These are phyloP conservation scores for Perca flavescens DNA, from an alignment of 2,113 vertebrate species.

Conservation along the genomic window DNA sequence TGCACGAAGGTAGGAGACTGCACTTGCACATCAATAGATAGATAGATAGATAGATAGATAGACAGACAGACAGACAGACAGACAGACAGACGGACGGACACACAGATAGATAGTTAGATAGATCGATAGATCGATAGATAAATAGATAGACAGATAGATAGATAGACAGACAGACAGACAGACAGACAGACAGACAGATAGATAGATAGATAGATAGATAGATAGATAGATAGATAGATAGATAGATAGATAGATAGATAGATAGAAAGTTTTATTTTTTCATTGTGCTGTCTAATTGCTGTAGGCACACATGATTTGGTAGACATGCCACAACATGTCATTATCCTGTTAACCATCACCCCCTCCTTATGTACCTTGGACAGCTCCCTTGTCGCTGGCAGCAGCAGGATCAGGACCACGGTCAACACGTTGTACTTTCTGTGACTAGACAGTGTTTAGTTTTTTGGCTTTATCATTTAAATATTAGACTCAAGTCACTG, in stretches of 20 bases:
- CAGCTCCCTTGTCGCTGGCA: background rate
- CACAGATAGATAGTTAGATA: background rate
- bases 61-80: background rate
- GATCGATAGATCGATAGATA: no score
- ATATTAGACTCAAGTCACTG: no score
- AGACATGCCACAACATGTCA: background rate
- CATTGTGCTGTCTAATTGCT: no score
- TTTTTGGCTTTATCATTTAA: background rate
- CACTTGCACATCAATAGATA: background rate
- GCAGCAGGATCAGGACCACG: background rate
- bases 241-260: background rate
- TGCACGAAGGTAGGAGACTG: no score
- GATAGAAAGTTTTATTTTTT: no score
- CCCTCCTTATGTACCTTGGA: background rate
- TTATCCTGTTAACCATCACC: background rate
- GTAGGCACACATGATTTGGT: no score
- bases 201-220: background rate
- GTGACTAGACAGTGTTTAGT: background rate
- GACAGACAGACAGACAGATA: background rate
- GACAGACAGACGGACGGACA: background rate
- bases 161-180: no score
- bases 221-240: background rate
- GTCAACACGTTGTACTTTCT: background rate
- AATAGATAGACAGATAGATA: background rate
- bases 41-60: background rate